A percentile compares a stretch with the other conserved stretches of the same genome.
Evolutionary conservation across 2,888 invertebrate genomes (phyloP).

Genomic region (Neoaliturus tenellus): DNA sequence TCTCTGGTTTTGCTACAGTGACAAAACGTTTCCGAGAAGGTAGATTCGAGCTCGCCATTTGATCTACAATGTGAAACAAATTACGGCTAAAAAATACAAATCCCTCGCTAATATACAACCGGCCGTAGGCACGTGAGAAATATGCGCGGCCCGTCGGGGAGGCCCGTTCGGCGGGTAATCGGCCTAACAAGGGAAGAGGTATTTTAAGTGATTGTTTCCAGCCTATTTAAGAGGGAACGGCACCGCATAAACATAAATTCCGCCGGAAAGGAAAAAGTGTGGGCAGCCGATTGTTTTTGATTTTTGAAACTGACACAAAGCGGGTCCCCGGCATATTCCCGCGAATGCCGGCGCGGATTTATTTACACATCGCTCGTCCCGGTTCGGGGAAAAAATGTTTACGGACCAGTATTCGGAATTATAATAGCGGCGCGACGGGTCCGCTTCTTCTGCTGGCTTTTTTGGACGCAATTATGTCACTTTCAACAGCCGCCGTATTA

Average conservation of each 20-base stretch:
- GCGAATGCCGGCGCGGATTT: constrained; percentile 51
- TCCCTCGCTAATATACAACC: constrained; percentile 10
- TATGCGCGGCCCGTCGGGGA: constrained; percentile 17
- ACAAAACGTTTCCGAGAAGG: too few species aligned
- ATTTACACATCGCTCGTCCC: constrained; percentile 53
- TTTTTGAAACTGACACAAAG: constrained; percentile 47
- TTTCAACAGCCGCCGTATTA: constrained; percentile 35
- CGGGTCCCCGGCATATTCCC: constrained; percentile 37
- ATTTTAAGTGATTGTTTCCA: constrained; percentile 57
- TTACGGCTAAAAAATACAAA: neutral
- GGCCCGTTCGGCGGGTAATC: constrained; percentile 42
- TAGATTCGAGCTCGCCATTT: too few species aligned
- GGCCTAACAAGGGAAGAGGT: constrained; percentile 40
- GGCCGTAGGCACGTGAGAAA: constrained; percentile 27
- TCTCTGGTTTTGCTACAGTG: too few species aligned
- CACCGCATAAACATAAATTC: constrained; percentile 56
- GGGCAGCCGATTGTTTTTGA: constrained; percentile 54
- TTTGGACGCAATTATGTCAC: constrained; percentile 50
- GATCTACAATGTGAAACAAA: neutral
- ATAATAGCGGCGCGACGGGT: constrained; percentile 49
- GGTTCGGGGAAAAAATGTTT: constrained; percentile 52
- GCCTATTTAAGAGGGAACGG: constrained; percentile 52
- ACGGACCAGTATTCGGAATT: constrained; percentile 56
- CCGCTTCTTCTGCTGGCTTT: constrained; percentile 18
- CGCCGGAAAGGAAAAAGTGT: constrained; percentile 57